Evolutionary conservation across 2,797 vertebrate genomes (phyloP).

Genomic region (Peromyscus eremicus): DNA sequence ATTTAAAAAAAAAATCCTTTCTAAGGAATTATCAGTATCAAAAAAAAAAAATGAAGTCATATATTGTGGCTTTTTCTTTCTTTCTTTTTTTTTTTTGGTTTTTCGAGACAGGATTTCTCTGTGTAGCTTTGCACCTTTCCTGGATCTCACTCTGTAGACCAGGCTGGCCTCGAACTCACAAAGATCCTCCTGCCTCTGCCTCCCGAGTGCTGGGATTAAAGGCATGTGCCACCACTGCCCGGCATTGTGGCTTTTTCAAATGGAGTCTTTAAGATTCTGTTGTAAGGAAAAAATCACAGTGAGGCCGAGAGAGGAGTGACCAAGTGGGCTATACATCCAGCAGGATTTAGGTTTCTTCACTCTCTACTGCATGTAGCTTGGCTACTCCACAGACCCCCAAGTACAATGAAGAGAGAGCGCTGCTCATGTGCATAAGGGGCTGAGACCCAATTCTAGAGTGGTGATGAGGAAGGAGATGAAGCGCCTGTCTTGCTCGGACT

Average conservation of each 20-base stretch:
- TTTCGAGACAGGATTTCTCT: no score
- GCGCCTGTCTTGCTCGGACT: not conserved
- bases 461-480: not conserved
- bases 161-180: no score
- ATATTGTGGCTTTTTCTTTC: not conserved
- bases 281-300: conserved; percentile 39
- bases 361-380: conserved; percentile 31
- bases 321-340: not conserved
- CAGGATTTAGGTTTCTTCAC: conserved; percentile 29
- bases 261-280: not conserved
- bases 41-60: not conserved
- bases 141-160: no score
- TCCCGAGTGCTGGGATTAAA: no score
- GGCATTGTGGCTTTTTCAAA: not conserved
- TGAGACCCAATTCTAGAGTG: not conserved
- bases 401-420: not conserved
- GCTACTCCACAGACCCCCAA: not conserved
- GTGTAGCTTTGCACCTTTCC: no score
- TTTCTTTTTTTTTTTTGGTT: no score
- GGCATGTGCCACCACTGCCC: no score
- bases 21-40: not conserved
- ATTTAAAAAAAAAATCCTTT: not conserved
- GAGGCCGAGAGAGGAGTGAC: not conserved
- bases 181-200: no score
- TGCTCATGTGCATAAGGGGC: not conserved